Conservation (phyloP, 2,113 vertebrate species). For the Gymnocephalus cernua region DNA sequence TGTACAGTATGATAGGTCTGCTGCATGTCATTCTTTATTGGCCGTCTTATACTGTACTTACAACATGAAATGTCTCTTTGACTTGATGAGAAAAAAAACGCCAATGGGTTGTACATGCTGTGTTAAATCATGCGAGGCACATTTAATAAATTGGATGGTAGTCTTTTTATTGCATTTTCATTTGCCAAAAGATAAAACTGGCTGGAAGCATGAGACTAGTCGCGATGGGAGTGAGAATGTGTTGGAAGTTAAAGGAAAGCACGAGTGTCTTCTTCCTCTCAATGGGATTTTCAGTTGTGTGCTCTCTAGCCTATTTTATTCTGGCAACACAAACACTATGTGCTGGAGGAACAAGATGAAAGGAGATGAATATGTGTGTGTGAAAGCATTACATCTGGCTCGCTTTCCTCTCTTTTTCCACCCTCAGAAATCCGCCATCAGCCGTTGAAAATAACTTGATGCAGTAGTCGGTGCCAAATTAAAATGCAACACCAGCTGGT, state of each 20-base stretch:
- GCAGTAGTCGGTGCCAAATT: constrained; percentile 64
- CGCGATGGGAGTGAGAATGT: background rate
- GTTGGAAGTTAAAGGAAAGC: constrained; percentile 43
- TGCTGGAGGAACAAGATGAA: constrained; percentile 60
- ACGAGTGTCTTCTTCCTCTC: constrained; percentile 32
- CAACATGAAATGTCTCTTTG: constrained; percentile 20
- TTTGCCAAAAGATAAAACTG: constrained; percentile 46
- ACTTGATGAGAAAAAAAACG: background rate
- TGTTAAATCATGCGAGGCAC: background rate
- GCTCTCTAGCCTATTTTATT: constrained; percentile 61
- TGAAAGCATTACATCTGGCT: constrained; percentile 70
- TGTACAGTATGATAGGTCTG: background rate
- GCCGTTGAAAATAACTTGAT: constrained; percentile 63
- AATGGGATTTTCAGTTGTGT: constrained; percentile 53
- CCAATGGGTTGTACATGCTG: constrained; percentile 8
- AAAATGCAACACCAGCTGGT: constrained; percentile 64
- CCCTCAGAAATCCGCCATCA: constrained; percentile 61
- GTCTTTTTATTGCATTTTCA: constrained; percentile 13
- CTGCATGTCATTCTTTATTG: background rate
- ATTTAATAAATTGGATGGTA: constrained; percentile 22
- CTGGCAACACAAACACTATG: constrained; percentile 65
- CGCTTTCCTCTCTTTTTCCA: constrained; percentile 39
- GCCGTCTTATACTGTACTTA: constrained; percentile 10
- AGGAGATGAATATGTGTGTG: constrained; percentile 47
- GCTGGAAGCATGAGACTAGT: background rate